phyloP scores from a whole-genome alignment of 2,797 vertebrate species.

The Okamejei kenojei region DNA sequence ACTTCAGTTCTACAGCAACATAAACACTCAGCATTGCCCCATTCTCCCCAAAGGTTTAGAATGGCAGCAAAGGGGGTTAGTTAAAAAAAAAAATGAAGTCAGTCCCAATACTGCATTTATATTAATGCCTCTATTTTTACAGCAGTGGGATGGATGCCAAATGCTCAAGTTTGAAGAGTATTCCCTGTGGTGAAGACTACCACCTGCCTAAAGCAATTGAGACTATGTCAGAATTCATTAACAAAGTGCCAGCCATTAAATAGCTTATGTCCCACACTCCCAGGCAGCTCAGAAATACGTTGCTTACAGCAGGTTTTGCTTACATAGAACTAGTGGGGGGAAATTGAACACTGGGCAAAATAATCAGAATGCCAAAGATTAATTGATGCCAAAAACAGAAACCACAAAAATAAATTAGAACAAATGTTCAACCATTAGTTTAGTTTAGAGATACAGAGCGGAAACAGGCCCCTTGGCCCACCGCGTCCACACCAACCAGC shows the following conservation, averaged over 20 bases:
- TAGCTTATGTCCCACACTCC: not conserved
- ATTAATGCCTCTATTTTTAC: not conserved
- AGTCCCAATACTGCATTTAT: not conserved
- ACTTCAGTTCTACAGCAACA: too few relatives aligned
- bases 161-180: not conserved
- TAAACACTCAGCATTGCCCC: too few relatives aligned
- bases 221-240: not conserved
- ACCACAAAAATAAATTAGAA: not conserved
- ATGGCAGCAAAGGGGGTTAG: too few relatives aligned
- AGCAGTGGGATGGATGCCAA: not conserved
- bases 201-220: not conserved
- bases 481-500: too few relatives aligned
- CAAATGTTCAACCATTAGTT: not conserved
- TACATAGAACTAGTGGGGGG: too few relatives aligned
- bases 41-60: too few relatives aligned
- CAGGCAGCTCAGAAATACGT: not conserved
- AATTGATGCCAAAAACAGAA: not conserved
- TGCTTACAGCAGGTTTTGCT: not conserved
- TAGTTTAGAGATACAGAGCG: too few relatives aligned
- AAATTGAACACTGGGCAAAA: too few relatives aligned
- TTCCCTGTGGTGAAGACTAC: too few relatives aligned
- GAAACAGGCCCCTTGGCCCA: too few relatives aligned
- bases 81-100: not conserved
- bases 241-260: too few relatives aligned
- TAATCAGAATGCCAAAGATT: too few relatives aligned